Conservation (phyloP, 1,140 invertebrate species). For the Brachionus manjavacas region DNA sequence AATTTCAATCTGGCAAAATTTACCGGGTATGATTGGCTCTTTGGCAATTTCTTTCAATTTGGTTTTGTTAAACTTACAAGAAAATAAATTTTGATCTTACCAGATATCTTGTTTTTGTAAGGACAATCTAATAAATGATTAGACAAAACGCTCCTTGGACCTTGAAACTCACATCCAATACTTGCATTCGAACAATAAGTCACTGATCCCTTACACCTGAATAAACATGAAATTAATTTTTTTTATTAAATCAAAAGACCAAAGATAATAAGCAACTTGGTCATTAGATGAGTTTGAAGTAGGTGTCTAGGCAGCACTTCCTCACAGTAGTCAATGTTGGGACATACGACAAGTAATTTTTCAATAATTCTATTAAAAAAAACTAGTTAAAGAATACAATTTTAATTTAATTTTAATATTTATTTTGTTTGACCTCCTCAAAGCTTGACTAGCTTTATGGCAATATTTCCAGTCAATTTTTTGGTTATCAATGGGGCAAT, state of each 20-base stretch:
- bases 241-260: not conserved
- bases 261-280: slow-evolving; percentile 19
- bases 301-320: slow-evolving; percentile 57
- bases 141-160: slow-evolving; percentile 55
- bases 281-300: slow-evolving; percentile 58
- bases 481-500: slow-evolving; percentile 54
- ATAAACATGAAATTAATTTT: not conserved
- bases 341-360: slow-evolving; percentile 60
- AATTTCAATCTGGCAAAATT: slow-evolving; percentile 60
- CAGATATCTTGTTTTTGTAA: slow-evolving; percentile 50
- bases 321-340: slow-evolving; percentile 59
- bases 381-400: too few relatives aligned
- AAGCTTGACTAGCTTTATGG: slow-evolving; percentile 54
- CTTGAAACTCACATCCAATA: slow-evolving; percentile 58
- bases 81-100: not conserved
- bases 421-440: slow-evolving; percentile 48
- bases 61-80: not conserved
- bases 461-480: slow-evolving; percentile 50
- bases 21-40: slow-evolving; percentile 57
- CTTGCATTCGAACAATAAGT: slow-evolving; percentile 52
- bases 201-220: slow-evolving; percentile 54
- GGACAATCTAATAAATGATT: slow-evolving; percentile 56
- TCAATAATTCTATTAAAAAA: slow-evolving; percentile 56
- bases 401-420: too few relatives aligned
- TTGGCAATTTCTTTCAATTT: not conserved